Evolutionary conservation across 2,888 invertebrate genomes (phyloP), one percentile per base, ranked within the genome.

Genomic region (Orchesellides sinensis): DNA sequence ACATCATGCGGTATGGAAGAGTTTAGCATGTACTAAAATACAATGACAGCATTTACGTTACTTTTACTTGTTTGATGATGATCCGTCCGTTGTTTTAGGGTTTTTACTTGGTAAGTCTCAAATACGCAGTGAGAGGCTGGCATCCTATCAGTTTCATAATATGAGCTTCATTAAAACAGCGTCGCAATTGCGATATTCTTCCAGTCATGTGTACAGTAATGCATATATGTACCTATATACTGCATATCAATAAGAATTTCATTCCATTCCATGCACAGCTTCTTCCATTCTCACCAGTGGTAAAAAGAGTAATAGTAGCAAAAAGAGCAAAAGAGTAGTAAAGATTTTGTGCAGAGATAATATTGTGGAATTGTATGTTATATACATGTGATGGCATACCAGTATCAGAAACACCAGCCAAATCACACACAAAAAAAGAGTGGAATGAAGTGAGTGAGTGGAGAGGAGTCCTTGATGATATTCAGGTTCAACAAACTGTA

Each of bases 401-500:
- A 63, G 65, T 52, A 74, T 49, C 61, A 70, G 59, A 47, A 73
- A n/a, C n/a, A n/a, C n/a, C n/a, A n/a, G n/a, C n/a, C n/a, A n/a
- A n/a, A n/a, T n/a, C n/a, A n/a, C n/a, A n/a, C n/a, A n/a, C n/a
- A n/a, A 10, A 40, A 40, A 10, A 10, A 10, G 40, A 12, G 8
- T 40, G n/a, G n/a, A n/a, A n/a, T 63, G 35, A 47, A 21, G 40
- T 25, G 73, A 61, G 52, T 17, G 52, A 52, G 32, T 25, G 29
- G 19, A 32, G 68, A 63, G 49, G 78, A 78, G 78, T 78, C 78
- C 78, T 78, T 78, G 78, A 77, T 77, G 68, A 78, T 78, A 78
- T 78, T 78, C 78, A 77, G 78, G 78, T 78, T 78, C 78, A 78
- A 78, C 78, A 78, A 78, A 78, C 78, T 78, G 69, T 78, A 78